These are phyloP conservation scores for Danio aesculapii DNA, from an alignment of 2,797 vertebrate genomes.

Conservation along the genomic window DNA sequence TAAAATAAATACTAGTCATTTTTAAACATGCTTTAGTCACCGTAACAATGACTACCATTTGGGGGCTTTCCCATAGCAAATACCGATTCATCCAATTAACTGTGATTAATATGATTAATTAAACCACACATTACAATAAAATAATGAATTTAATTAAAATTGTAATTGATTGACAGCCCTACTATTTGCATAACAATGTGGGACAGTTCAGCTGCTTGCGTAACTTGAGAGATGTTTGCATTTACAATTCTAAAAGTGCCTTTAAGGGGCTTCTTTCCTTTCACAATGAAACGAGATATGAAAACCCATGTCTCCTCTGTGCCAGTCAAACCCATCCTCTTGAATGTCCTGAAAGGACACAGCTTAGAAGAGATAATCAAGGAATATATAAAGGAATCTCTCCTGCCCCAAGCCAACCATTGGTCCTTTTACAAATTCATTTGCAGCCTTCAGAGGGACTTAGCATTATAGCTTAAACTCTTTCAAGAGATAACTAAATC, in stretches of 20 bases:
- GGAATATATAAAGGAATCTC: conserved; percentile 78
- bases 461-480: conserved; percentile 71
- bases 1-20: neutral
- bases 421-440: conserved; percentile 83
- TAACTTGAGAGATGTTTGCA: conserved; percentile 13
- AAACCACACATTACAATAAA: conserved; percentile 19
- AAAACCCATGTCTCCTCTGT: conserved; percentile 51
- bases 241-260: conserved; percentile 42
- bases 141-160: conserved; percentile 19
- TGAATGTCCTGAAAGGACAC: conserved; percentile 81
- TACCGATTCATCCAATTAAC: conserved; percentile 22
- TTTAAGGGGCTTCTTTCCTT: conserved; percentile 35
- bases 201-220: neutral
- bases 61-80: neutral
- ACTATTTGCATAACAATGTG: conserved; percentile 30
- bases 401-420: conserved; percentile 78
- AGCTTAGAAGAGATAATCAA: conserved; percentile 86
- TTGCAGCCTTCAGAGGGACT: conserved; percentile 75
- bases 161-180: conserved; percentile 17
- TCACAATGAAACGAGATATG: conserved; percentile 45
- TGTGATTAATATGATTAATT: conserved; percentile 37
- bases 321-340: conserved; percentile 69
- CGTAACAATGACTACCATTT: neutral
- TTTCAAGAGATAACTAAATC: conserved; percentile 55
- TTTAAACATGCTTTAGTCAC: neutral